Conservation (phyloP, 2,797 vertebrate species). For the Siniperca undulata region DNA sequence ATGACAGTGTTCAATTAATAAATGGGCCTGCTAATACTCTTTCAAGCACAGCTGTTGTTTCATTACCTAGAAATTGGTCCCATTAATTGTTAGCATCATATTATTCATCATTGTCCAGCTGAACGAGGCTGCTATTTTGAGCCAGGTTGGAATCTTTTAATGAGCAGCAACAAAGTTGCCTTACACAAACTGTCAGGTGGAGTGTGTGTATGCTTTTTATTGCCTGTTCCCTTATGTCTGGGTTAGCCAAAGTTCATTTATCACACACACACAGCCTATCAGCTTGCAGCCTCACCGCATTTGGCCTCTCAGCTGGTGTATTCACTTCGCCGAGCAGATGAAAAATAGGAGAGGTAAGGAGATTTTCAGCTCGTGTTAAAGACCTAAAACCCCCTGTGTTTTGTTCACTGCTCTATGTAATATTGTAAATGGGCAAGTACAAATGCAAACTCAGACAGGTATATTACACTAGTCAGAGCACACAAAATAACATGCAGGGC, state of each 20-base stretch:
- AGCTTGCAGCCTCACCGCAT: slow-evolving; percentile 45
- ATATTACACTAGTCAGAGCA: slow-evolving; percentile 39
- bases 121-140: slow-evolving; percentile 51
- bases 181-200: slow-evolving; percentile 60
- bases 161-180: slow-evolving; percentile 62
- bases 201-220: slow-evolving; percentile 46
- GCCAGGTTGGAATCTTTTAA: slow-evolving; percentile 60
- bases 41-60: slow-evolving; percentile 62
- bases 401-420: slow-evolving; percentile 34
- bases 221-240: slow-evolving; percentile 46
- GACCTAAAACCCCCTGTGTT: slow-evolving; percentile 32
- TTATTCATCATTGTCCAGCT: slow-evolving; percentile 62
- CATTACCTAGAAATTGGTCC: slow-evolving; percentile 48
- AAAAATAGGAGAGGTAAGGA: slow-evolving; percentile 35
- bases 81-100: slow-evolving; percentile 64
- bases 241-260: slow-evolving; percentile 64
- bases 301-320: slow-evolving; percentile 41
- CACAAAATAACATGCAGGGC: slow-evolving; percentile 19
- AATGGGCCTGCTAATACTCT: slow-evolving; percentile 37
- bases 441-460: slow-evolving; percentile 28
- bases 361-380: slow-evolving; percentile 46
- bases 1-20: slow-evolving; percentile 55
- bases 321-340: slow-evolving; percentile 43
- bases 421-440: slow-evolving; percentile 31
- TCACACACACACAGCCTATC: slow-evolving; percentile 58